Conservation (phyloP, 1,140 invertebrate species). For the Lutraria rhynchaena region DNA sequence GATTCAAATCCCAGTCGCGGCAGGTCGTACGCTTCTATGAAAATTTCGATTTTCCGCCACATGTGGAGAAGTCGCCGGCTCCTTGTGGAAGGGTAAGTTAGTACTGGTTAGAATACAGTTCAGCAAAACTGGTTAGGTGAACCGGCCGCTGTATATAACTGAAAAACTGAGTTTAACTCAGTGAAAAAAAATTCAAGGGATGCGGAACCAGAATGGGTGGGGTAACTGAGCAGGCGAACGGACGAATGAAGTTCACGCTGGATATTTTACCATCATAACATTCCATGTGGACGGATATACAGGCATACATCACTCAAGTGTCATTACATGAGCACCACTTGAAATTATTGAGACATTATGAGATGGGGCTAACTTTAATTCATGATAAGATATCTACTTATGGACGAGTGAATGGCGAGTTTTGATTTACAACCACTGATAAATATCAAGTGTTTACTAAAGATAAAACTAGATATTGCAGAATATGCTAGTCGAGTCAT, state of each 20-base stretch:
- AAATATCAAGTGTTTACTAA: too few relatives aligned
- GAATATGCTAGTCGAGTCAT: too few relatives aligned
- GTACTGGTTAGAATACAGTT: neutral
- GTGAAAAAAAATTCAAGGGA: neutral
- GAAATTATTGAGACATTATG: conserved; percentile 8
- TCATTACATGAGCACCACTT: conserved; percentile 16
- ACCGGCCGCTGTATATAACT: too few relatives aligned
- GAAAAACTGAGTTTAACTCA: neutral
- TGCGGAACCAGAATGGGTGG: neutral
- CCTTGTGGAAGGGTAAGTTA: too few relatives aligned
- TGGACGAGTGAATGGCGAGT: neutral
- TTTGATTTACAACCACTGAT: too few relatives aligned
- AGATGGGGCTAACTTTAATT: conserved; percentile 11
- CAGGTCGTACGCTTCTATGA: too few relatives aligned
- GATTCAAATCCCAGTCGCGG: neutral
- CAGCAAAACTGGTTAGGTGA: too few relatives aligned
- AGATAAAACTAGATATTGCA: too few relatives aligned
- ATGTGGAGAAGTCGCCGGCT: too few relatives aligned
- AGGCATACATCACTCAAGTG: conserved; percentile 2
- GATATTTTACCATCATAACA: neutral
- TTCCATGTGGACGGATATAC: neutral
- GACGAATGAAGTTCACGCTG: neutral
- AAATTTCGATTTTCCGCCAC: too few relatives aligned
- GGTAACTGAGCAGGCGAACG: neutral
- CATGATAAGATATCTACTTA: conserved; percentile 1